Conservation (phyloP, 1,140 invertebrate genomes). For the Oryctes rhinoceros region DNA sequence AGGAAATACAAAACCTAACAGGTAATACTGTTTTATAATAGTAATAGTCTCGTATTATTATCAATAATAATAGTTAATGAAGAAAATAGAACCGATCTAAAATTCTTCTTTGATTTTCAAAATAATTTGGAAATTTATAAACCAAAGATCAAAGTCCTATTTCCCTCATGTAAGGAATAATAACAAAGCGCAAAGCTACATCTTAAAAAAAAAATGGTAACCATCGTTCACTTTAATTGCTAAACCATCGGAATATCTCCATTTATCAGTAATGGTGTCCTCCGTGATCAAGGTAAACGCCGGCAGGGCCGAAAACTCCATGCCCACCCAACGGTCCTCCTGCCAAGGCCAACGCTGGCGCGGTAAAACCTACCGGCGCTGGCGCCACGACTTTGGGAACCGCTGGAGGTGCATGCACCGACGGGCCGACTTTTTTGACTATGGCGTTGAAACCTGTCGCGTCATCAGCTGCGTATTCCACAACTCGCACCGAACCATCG, state of each 20-base stretch:
- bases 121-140: too few species aligned
- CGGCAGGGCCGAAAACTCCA: conserved; percentile 6
- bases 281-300: neutral
- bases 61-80: neutral
- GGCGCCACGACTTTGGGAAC: conserved; percentile 1
- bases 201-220: neutral
- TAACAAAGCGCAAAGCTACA: neutral
- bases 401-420: conserved; percentile 32
- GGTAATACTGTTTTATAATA: conserved; percentile 3
- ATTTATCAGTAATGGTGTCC: conserved; percentile 11
- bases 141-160: neutral
- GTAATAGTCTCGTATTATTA: neutral
- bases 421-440: conserved; percentile 42
- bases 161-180: neutral
- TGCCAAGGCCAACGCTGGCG: neutral
- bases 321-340: neutral
- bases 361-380: neutral
- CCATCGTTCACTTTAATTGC: neutral
- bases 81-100: neutral
- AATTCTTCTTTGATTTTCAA: too few species aligned
- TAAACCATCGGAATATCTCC: neutral
- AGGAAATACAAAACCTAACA: conserved; percentile 4
- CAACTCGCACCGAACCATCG: conserved; percentile 40
- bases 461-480: conserved; percentile 44
- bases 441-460: conserved; percentile 44